Conservation (phyloP, 1,140 invertebrate genomes). For the Panulirus ornatus region DNA sequence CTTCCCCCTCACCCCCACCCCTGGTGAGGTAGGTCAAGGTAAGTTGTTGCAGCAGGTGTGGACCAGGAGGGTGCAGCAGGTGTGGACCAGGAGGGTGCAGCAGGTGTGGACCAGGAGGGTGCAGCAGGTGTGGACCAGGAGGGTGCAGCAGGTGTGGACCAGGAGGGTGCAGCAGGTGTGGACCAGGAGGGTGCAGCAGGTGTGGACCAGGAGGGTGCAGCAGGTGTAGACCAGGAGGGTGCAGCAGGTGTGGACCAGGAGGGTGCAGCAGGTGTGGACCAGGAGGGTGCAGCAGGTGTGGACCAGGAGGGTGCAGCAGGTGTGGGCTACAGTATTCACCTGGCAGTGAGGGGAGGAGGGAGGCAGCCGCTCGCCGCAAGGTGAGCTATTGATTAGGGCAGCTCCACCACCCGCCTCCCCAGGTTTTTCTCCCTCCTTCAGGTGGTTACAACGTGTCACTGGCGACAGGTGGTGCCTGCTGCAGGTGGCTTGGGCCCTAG, state of each 20-base stretch:
- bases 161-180: too few species aligned
- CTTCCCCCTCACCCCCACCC: too few species aligned
- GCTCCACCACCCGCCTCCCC: not conserved
- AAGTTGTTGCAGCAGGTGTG: too few species aligned
- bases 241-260: not conserved
- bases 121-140: too few species aligned
- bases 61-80: too few species aligned
- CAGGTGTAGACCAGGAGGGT: not conserved
- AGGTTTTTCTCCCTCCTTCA: not conserved
- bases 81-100: too few species aligned
- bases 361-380: not conserved
- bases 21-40: too few species aligned
- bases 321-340: not conserved
- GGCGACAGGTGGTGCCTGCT: not conserved
- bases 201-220: not conserved
- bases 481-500: not conserved
- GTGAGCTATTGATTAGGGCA: slow-evolving; percentile 14
- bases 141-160: too few species aligned
- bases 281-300: not conserved
- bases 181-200: not conserved
- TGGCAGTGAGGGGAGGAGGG: not conserved
- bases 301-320: not conserved
- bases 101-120: too few species aligned
- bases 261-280: not conserved
- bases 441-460: not conserved